phyloP scores from a whole-genome alignment of 2,113 vertebrate genomes.

The Dasyurus viverrinus region DNA sequence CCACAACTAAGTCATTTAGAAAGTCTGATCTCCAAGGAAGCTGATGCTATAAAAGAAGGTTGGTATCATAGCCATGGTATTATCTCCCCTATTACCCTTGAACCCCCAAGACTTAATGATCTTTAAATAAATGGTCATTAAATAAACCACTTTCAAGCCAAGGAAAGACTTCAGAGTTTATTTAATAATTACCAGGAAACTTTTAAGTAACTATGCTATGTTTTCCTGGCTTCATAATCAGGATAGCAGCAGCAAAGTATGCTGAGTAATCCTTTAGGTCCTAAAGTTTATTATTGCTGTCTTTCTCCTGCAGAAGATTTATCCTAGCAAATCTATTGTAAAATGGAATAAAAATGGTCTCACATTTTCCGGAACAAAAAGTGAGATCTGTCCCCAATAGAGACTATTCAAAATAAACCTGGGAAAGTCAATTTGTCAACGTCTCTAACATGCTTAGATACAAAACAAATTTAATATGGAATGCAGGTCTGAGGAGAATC shows the following conservation, averaged over 20 bases:
- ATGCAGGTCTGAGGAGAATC: background rate
- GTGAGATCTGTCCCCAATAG: background rate
- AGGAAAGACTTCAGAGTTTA: conserved; percentile 68
- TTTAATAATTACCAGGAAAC: conserved; percentile 82
- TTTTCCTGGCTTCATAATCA: conserved; percentile 68
- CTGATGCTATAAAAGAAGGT: conserved; percentile 81
- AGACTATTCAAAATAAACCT: background rate
- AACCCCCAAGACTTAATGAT: conserved; percentile 79
- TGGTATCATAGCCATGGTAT: conserved; percentile 69
- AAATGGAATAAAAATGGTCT: conserved; percentile 22
- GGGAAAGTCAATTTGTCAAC: background rate
- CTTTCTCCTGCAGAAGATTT: background rate
- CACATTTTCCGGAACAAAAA: conserved; percentile 32
- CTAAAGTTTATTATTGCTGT: conserved; percentile 43
- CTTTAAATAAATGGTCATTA: conserved; percentile 82
- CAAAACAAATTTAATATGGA: background rate
- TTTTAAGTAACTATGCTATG: conserved; percentile 56
- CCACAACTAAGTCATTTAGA: conserved; percentile 76
- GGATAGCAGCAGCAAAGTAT: conserved; percentile 4
- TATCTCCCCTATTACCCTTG: conserved; percentile 81
- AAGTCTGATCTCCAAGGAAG: conserved; percentile 74
- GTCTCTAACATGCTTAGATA: background rate
- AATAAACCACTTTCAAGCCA: conserved; percentile 80
- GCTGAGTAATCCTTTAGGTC: conserved; percentile 27
- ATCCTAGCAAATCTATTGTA: conserved; percentile 12